Base-by-base conservation (phyloP, 2,888 invertebrate species). In the Patella ulyssiponensis region DNA sequence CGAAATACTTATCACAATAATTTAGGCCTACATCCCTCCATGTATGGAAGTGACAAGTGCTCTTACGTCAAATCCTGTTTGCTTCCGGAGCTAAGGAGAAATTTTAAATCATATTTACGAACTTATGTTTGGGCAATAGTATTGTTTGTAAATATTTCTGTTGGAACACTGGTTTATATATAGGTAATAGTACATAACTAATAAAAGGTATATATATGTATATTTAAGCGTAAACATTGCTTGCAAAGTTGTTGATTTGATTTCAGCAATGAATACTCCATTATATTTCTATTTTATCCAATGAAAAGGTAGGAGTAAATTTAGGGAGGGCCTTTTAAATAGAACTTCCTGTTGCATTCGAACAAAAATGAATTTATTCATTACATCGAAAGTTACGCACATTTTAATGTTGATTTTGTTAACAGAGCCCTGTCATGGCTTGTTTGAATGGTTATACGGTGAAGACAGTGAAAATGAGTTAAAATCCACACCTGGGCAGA, bases 281-380 rank as follows among this genome's bases (percentile, higher is more conserved):
- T 9, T 44, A 17, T 44, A n/a, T 17, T 17, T 5, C 5, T 17
- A 71, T 74, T 79, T 77, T 56, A 58, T 69, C 81, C 81, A 81
- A 81, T 77, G 74, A 77, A 44, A 77, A 69, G 44, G 23, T 58
- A 52, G 52, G 17, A 73, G 56, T 71, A 17, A 56, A 76, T 76
- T 80, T 74, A 69, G 73, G 79, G 81, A 76, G 81, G 79, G 75
- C 74, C 54, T 70, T 81, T 79, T 56, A 76, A 80, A 79, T 64
- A 14, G 14, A 9, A 64, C 64, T 64, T 64, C 64, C 64, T 20
- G 20, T 4, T 64, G 7, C 20, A 23, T 20, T 23, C 64, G 23
- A 23, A 23, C 23, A 23, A 64, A n/a, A 64, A 64, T 64, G 64
- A 64, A 64, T 23, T 11, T 23, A 20, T 64, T 64, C 14, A 23